These are phyloP conservation scores for Seriola quinqueradiata DNA, from an alignment of 2,113 vertebrate species.

Conservation along the genomic window DNA sequence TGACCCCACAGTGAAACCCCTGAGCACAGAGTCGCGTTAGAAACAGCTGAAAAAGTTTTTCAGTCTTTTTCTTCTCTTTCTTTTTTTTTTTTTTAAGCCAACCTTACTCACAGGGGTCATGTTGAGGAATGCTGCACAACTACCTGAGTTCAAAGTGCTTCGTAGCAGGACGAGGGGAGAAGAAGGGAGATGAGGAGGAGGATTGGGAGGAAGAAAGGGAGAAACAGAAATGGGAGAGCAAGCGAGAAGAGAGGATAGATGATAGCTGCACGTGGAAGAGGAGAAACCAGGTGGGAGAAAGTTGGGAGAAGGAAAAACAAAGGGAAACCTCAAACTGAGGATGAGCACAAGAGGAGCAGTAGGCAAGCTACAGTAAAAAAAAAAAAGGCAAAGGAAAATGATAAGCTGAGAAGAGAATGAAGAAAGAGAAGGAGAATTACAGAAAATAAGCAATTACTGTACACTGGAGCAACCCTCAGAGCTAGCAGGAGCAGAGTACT, in stretches of 20 bases:
- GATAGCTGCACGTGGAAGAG: constrained; percentile 19
- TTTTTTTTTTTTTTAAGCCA: constrained; percentile 12
- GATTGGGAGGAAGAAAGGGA: neutral
- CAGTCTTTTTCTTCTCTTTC: neutral
- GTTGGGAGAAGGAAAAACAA: constrained; percentile 11
- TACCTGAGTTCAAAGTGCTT: constrained; percentile 67
- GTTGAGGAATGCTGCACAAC: constrained; percentile 71
- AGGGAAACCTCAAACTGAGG: constrained; percentile 18
- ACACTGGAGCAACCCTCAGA: neutral
- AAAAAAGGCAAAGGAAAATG: neutral
- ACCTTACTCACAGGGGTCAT: constrained; percentile 61
- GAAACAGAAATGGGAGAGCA: neutral
- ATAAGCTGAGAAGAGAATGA: constrained; percentile 4
- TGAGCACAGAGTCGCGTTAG: constrained; percentile 51
- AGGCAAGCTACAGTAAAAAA: neutral
- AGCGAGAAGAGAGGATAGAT: neutral
- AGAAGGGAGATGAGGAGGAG: neutral
- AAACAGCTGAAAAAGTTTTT: constrained; percentile 63
- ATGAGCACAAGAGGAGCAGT: constrained; percentile 13
- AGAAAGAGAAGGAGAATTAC: constrained; percentile 14
- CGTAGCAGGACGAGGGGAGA: neutral
- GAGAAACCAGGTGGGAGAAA: constrained; percentile 37
- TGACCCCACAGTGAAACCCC: constrained; percentile 51
- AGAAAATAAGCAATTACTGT: constrained; percentile 21
- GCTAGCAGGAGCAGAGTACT: neutral